Base-by-base conservation (phyloP, 2,888 invertebrate genomes). In the Cantharis rustica region DNA sequence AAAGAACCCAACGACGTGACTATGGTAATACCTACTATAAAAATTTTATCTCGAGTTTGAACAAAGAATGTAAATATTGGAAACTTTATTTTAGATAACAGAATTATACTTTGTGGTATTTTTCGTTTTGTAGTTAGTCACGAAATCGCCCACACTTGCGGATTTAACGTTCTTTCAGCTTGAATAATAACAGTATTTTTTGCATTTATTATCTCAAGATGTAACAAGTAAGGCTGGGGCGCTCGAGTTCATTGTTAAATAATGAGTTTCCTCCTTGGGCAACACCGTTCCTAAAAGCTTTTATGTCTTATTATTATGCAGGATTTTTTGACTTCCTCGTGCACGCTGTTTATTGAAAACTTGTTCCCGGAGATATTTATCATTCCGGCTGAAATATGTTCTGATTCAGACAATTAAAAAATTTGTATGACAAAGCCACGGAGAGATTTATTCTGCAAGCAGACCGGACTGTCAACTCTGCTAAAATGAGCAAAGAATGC, bases 401-500 rank as follows among this genome's bases (percentile, higher is more conserved):
- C 23, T 7, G 23, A 23, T 23, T 9, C 23, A 64, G 64, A 16
- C 17, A 64, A 64, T 64, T 64, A 16, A 64, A 64, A 64, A 64
- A 64, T 16, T 64, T 64, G 20, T 20, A 64, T 17, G 7, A 16
- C 4, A 16, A 20, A 64, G 10, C 10, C n/a, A 13, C 3, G 7
- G 13, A 16, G n/a, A n/a, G 23, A 66, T 66, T 72, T 69, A 61
- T 26, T 72, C 69, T 72, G 69, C 69, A 27, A 72, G 72, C 61
- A 72, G 75, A 76, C 72, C 47, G 75, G 75, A 76, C 69, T 72
- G 72, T 72, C 76, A 71, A 76, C 72, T 69, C 69, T 62, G 62
- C 72, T 72, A 63, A 77, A 71, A 69, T 61, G 71, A 64, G 69
- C 17, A 71, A 75, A 73, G 77, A 75, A 75, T 75, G 72, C 72